These are phyloP conservation scores for Bicyclus anynana DNA, from an alignment of 1,140 invertebrate genomes.

Conservation along the genomic window DNA sequence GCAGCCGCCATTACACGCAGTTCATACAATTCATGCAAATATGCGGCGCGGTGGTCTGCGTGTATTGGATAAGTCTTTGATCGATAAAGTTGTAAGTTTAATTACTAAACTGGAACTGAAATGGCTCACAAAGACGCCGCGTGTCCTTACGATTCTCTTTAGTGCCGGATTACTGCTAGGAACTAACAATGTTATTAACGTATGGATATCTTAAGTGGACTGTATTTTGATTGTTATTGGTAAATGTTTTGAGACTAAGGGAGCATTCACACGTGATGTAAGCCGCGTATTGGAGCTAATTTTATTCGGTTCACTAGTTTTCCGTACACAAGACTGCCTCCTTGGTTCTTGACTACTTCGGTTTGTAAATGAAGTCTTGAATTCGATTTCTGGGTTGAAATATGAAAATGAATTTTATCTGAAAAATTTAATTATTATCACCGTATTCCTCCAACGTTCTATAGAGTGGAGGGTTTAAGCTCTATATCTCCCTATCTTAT, in stretches of 20 bases:
- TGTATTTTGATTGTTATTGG: background rate
- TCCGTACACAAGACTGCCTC: too few species aligned
- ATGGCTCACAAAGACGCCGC: slow-evolving; percentile 55
- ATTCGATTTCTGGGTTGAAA: too few species aligned
- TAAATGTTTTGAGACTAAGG: background rate
- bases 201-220: background rate
- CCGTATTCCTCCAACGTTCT: too few species aligned
- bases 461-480: too few species aligned
- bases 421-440: too few species aligned
- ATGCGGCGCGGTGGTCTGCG: slow-evolving; percentile 54
- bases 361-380: too few species aligned
- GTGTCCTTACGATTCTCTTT: slow-evolving; percentile 23
- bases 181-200: slow-evolving; percentile 13
- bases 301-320: too few species aligned
- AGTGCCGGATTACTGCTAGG: slow-evolving; percentile 11
- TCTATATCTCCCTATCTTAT: too few species aligned
- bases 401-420: too few species aligned
- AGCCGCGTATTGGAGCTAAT: too few species aligned
- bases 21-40: slow-evolving; percentile 45
- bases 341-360: too few species aligned
- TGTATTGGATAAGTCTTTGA: slow-evolving; percentile 52
- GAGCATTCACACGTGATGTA: background rate
- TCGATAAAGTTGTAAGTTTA: slow-evolving; percentile 74
- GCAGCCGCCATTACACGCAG: slow-evolving; percentile 33
- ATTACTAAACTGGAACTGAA: slow-evolving; percentile 68